Conservation (phyloP, 2,113 vertebrate genomes). For the Leptobrachium ailaonicum region DNA sequence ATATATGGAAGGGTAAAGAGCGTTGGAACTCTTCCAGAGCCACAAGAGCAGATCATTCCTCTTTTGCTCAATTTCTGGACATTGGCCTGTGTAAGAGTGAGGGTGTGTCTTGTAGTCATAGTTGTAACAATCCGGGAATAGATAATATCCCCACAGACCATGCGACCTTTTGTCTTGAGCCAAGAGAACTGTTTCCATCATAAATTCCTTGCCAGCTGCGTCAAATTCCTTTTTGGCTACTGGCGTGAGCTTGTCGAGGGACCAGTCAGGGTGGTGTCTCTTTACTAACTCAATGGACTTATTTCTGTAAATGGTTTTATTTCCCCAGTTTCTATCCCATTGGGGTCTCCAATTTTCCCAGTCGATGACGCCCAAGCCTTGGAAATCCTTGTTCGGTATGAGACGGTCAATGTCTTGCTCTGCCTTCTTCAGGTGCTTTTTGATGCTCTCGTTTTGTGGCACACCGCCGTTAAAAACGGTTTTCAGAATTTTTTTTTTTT, state of each 20-base stretch:
- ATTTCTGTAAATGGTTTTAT: slow-evolving; percentile 81
- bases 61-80: slow-evolving; percentile 78
- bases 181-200: slow-evolving; percentile 80
- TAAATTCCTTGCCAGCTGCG: slow-evolving; percentile 75
- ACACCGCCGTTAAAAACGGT: slow-evolving; percentile 85
- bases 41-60: slow-evolving; percentile 83
- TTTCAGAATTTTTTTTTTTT: no score
- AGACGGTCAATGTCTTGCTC: slow-evolving; percentile 74
- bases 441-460: slow-evolving; percentile 82
- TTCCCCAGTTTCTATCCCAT: slow-evolving; percentile 89
- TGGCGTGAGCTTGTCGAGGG: slow-evolving; percentile 74
- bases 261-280: slow-evolving; percentile 78
- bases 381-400: slow-evolving; percentile 79
- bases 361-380: slow-evolving; percentile 83
- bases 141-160: slow-evolving; percentile 86
- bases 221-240: slow-evolving; percentile 83
- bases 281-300: slow-evolving; percentile 80
- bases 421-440: slow-evolving; percentile 80
- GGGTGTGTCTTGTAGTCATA: slow-evolving; percentile 83
- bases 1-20: slow-evolving; percentile 86
- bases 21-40: slow-evolving; percentile 85
- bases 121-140: slow-evolving; percentile 92
- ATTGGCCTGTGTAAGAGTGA: slow-evolving; percentile 78
- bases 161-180: slow-evolving; percentile 75
- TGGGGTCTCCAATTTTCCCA: slow-evolving; percentile 91